Percentiles rank a stretch among this genome's conserved stretches.
Evolutionary conservation across 1,140 invertebrate species (phyloP).

Genomic region (Pseudobourletiella spinata): DNA sequence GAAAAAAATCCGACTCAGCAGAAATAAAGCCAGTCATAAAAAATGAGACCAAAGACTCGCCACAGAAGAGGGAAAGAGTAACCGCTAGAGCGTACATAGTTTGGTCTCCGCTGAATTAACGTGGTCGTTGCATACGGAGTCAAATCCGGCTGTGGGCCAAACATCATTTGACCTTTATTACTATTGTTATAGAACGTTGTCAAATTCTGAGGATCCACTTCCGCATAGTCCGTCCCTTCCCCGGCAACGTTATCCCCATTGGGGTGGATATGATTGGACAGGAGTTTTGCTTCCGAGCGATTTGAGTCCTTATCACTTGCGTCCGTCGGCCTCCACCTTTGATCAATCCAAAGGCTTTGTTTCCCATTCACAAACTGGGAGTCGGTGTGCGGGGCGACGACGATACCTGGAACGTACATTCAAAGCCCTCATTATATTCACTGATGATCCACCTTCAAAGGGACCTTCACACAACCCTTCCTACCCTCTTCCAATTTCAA

Average conservation of each 20-base stretch:
- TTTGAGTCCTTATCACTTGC: slow-evolving; percentile 50
- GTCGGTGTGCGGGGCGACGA: slow-evolving; percentile 33
- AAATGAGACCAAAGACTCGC: too few species aligned
- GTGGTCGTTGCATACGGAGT: slow-evolving; percentile 78
- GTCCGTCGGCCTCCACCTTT: slow-evolving; percentile 58
- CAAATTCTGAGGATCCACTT: slow-evolving; percentile 61
- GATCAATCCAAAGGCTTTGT: slow-evolving; percentile 64
- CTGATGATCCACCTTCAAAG: not conserved
- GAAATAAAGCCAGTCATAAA: not conserved
- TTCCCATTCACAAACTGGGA: slow-evolving; percentile 46
- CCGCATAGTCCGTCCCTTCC: slow-evolving; percentile 59
- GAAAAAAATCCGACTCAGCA: not conserved
- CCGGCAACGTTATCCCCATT: slow-evolving; percentile 27
- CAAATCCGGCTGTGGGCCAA: slow-evolving; percentile 44
- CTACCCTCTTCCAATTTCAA: too few species aligned
- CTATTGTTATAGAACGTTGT: slow-evolving; percentile 69
- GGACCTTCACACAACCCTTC: too few species aligned
- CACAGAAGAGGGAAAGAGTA: too few species aligned
- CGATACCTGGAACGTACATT: slow-evolving; percentile 33
- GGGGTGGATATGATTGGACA: slow-evolving; percentile 44
- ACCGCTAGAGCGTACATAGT: slow-evolving; percentile 33
- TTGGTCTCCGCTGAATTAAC: slow-evolving; percentile 44
- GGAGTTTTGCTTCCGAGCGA: slow-evolving; percentile 51
- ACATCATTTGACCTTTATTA: slow-evolving; percentile 38
- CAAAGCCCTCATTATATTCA: not conserved